Conservation (phyloP, 2,888 invertebrate genomes). For the Pyrocoelia pectoralis region DNA sequence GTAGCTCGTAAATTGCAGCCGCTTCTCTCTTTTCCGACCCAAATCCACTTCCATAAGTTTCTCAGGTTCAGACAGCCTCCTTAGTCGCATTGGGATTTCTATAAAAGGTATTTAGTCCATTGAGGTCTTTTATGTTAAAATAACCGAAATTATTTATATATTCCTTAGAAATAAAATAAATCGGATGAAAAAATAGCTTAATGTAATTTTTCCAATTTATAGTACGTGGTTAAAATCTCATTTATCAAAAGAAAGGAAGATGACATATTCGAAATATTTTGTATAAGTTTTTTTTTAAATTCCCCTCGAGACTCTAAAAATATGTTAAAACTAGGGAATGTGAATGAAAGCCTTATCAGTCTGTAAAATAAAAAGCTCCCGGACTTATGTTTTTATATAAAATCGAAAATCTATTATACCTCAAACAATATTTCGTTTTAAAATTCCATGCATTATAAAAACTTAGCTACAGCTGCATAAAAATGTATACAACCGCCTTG, state of each 20-base stretch:
- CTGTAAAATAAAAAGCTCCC: neutral
- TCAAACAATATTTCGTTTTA: slow-evolving; percentile 1
- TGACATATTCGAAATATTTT: neutral
- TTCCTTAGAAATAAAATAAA: neutral
- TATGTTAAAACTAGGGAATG: slow-evolving; percentile 6
- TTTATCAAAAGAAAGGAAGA: neutral
- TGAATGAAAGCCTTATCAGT: neutral
- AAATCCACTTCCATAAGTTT: slow-evolving; percentile 55
- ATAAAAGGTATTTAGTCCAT: slow-evolving; percentile 23
- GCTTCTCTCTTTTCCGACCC: slow-evolving; percentile 46
- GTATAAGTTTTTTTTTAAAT: slow-evolving; percentile 2
- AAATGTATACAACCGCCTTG: neutral
- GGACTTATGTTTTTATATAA: neutral
- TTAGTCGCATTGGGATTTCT: slow-evolving; percentile 32
- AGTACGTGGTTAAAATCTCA: neutral
- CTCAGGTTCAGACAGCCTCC: slow-evolving; percentile 40
- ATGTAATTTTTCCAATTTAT: neutral
- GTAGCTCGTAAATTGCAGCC: slow-evolving; percentile 55
- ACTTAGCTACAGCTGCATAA: neutral
- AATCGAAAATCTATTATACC: slow-evolving; percentile 1
- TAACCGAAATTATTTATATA: neutral
- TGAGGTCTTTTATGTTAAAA: neutral
- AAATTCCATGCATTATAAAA: neutral
- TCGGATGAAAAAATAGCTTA: neutral
- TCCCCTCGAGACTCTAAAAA: neutral